These are phyloP conservation scores for Poecilia wingei DNA, from an alignment of 2,797 vertebrate species.

Conservation along the genomic window DNA sequence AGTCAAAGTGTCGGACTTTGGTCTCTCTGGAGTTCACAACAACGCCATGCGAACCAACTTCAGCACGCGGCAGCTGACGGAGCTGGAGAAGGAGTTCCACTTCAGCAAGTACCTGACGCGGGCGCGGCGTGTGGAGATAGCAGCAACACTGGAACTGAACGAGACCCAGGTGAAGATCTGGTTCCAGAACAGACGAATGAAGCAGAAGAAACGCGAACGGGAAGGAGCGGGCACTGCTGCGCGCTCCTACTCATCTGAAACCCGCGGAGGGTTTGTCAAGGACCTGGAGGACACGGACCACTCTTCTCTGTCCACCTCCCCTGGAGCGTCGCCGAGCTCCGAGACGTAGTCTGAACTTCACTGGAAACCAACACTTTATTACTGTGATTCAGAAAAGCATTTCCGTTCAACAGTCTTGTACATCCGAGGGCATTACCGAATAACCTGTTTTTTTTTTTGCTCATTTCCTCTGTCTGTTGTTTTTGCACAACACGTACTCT, in stretches of 20 bases:
- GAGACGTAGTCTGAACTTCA: slow-evolving; percentile 73
- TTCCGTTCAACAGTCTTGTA: background rate
- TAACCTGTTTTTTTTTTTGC: background rate
- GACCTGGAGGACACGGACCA: slow-evolving; percentile 87
- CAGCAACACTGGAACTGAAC: slow-evolving; percentile 87
- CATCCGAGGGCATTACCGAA: background rate
- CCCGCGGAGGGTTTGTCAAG: slow-evolving; percentile 68
- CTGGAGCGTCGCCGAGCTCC: slow-evolving; percentile 90
- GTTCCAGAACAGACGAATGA: slow-evolving; percentile 98
- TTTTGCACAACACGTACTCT: background rate
- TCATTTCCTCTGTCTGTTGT: background rate
- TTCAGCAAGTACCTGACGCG: slow-evolving; percentile 97
- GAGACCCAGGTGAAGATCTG: slow-evolving; percentile 97
- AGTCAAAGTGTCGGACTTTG: slow-evolving; percentile 88
- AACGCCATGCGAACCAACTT: slow-evolving; percentile 94
- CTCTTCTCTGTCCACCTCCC: slow-evolving; percentile 83
- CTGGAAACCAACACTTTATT: background rate
- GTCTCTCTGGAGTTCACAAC: slow-evolving; percentile 80
- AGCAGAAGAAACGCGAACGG: slow-evolving; percentile 96
- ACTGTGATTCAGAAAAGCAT: background rate
- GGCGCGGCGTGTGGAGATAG: slow-evolving; percentile 93
- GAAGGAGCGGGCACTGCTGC: slow-evolving; percentile 85
- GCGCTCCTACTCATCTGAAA: slow-evolving; percentile 67
- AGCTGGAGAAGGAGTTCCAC: slow-evolving; percentile 98
- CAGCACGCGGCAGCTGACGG: slow-evolving; percentile 95